These are phyloP conservation scores for Sebastolobus altivelis DNA, from an alignment of 2,797 vertebrate species.

Conservation along the genomic window DNA sequence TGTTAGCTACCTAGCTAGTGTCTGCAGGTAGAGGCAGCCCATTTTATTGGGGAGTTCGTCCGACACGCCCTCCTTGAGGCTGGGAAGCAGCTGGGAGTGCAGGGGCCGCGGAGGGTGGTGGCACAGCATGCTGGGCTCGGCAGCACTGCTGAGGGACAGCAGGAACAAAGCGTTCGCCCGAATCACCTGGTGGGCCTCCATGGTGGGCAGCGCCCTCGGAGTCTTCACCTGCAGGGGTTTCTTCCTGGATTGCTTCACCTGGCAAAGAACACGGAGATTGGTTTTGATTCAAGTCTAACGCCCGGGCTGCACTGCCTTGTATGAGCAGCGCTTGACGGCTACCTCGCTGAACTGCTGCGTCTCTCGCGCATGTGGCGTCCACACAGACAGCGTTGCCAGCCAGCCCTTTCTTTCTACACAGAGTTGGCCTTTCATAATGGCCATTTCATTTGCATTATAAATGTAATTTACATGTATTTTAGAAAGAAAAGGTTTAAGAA, in stretches of 20 bases:
- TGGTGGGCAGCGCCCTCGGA: conserved; percentile 95
- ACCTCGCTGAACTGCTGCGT: no score
- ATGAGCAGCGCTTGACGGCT: no score
- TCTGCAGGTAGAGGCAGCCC: conserved; percentile 98
- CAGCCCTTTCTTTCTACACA: no score
- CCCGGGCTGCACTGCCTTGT: no score
- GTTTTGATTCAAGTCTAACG: conserved; percentile 1
- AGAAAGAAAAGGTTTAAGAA: no score
- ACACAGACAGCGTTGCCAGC: no score
- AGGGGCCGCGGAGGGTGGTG: conserved; percentile 94
- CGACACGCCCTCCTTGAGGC: conserved; percentile 96
- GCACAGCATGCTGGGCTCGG: conserved; percentile 95
- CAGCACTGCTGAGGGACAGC: conserved; percentile 96
- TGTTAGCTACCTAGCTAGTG: conserved; percentile 91
- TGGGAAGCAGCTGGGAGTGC: conserved; percentile 94
- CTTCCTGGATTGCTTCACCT: conserved; percentile 98
- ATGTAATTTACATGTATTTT: no score
- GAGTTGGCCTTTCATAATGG: no score
- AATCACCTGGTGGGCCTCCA: conserved; percentile 99
- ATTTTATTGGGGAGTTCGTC: conserved; percentile 97
- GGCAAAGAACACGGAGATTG: not conserved
- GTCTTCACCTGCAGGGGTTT: conserved; percentile 98
- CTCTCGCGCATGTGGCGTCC: no score
- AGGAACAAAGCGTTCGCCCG: conserved; percentile 97
- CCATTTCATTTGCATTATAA: rapidly evolving